Evolutionary conservation across 2,113 vertebrate species (phyloP), one percentile per base, ranked within the genome.

Genomic region (Cathartes aura): DNA sequence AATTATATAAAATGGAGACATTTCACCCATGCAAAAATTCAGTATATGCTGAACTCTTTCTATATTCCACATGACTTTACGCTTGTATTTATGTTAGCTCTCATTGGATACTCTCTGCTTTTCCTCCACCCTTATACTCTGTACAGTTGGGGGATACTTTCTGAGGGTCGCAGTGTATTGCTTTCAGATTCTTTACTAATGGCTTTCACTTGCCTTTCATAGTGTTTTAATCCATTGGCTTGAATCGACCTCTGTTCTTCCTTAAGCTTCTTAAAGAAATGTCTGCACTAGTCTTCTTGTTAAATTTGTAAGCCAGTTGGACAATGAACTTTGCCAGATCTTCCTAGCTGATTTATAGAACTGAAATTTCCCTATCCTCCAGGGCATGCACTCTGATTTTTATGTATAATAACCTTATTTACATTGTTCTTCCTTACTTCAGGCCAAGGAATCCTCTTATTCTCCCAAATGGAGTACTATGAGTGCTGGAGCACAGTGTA

Each of bases 301-400:
- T 90, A 89, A 87, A 93, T 89, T 96, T 91, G 47, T 87, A 88
- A 91, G 79, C 75, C 96, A 94, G 16, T 95, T 93, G 94, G 87
- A 96, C 67, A 86, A 56, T 85, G 64, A 94, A 89, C 83, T 95
- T 93, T 97, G 63, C 94, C 96, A 96, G 90, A 73, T 84, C 60
- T 92, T 97, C 75, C 50, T 72, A n/a, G 40, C 8, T 98, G 93
- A 96, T 97, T 97, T 96, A 95, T 87, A 78, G 87, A 90, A 91
- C 43, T 92, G 90, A 87, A 91, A 89, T 92, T 43, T 97, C 59
- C 58, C 67, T 48, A n/a, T 82, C 55, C 91, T 93, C 82, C 56
- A 78, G 91, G 75, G 93, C 81, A 68, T 9, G 26, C 60, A 50
- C 70, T 82, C 62, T 92, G 87, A 67, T 81, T 95, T 87, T 73